Evolutionary conservation across 1,140 invertebrate species (phyloP).

Genomic region (Triops longicaudatus): DNA sequence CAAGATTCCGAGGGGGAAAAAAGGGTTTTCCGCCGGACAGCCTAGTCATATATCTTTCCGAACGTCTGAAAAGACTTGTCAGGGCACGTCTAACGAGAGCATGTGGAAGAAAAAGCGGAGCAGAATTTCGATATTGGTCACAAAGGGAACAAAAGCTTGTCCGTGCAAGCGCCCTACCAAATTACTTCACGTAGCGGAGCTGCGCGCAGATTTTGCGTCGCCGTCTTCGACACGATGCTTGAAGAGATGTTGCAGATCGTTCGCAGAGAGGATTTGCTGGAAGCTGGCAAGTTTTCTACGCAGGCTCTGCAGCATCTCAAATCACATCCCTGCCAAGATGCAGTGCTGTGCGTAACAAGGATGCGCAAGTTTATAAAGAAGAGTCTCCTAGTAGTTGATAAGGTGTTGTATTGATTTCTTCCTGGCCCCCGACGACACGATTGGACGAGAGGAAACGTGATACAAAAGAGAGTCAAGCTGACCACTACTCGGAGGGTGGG

Average conservation of each 20-base stretch:
- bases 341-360: background rate
- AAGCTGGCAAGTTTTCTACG: background rate
- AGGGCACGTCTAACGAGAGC: background rate
- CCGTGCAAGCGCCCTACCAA: background rate
- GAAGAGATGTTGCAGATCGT: background rate
- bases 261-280: background rate
- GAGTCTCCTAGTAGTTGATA: background rate
- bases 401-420: conserved; percentile 12
- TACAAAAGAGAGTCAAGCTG: background rate
- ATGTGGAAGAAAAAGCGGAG: background rate
- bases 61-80: no score
- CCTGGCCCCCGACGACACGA: background rate
- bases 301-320: background rate
- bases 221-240: background rate
- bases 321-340: background rate
- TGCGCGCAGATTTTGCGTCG: background rate
- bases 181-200: background rate
- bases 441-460: conserved; percentile 8
- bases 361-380: background rate
- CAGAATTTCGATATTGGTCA: background rate
- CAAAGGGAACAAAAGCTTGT: background rate
- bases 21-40: no score
- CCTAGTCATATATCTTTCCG: no score
- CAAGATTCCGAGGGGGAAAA: no score
- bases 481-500: background rate